Evolutionary conservation across 2,888 invertebrate species (phyloP), one percentile per base, ranked within the genome.

Genomic region (Orthosia cruda): DNA sequence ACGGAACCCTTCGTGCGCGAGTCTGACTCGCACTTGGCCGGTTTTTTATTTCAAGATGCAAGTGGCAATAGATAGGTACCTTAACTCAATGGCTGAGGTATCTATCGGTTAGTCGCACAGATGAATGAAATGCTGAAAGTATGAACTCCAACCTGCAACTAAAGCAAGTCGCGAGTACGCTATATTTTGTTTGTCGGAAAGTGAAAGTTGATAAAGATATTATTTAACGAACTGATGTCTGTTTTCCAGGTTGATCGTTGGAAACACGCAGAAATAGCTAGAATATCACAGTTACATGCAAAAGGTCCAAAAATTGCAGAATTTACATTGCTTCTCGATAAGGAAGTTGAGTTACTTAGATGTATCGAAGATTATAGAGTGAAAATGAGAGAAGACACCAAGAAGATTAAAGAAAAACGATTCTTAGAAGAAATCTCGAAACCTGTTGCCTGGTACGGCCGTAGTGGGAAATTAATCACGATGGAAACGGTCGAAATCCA

Each of bases 401-500:
- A 97, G 81, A 97, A 97, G 82, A 97, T 97, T 71, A 97, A 97
- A 83, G 97, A 97, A 67, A 96, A 97, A 63, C 96, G 97, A 78
- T 97, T 98, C 89, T 95, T 98, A 59, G 97, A 97, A 81, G 97
- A 97, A 86, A 97, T 98, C 89, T 97, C 98, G 5, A 97, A 97
- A 83, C 98, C 99, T 0, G 97, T 98, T 58, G 97, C 97, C 73
- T 99, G 98, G 98, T 97, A 97, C 77, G 98, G 98, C 50, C 97
- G 97, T 87, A 98, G 98, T 89, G 98, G 98, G 26, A 97, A 96
- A 77, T 91, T 97, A 52, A 97, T 99, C 23, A 97, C 98, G 83
- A 98, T 99, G 98, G 98, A 99, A 86, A 98, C 99, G 0, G 91
- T 98, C 67, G 98, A 98, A 91, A 98, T 98, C 26, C 98, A 99